Evolutionary conservation across 2,797 vertebrate species (phyloP), one percentile per base, ranked within the genome.

Genomic region (Xiphophorus birchmanni): DNA sequence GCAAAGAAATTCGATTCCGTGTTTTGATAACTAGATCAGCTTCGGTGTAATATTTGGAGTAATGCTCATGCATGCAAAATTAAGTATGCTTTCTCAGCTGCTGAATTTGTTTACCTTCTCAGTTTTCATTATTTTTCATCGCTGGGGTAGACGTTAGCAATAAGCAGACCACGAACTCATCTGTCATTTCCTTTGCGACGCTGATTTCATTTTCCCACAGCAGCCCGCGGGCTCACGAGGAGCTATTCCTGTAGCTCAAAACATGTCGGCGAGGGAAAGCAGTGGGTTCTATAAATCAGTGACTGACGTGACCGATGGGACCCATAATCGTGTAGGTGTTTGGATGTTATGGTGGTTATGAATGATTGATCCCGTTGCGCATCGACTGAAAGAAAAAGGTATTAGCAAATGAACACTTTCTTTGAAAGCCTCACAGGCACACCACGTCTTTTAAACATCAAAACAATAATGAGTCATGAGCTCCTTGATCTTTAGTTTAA

Each of bases 171-270:
- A 40, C 47, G 73, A 80, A 77, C 47, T 79, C 60, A 52, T 83
- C 45, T 58, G n/a, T 82, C 78, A 81, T 82, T 88, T 84, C 80
- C 76, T 80, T 75, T 42, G n/a, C n/a, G 71, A 45, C 32, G 1
- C 10, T 44, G n/a, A 78, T 78, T 52, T 75, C 0, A 54, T 75
- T 67, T 86, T 76, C 40, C 52, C 48, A 75, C 17, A 1, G 23
- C 0, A 1, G 6, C 77, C 48, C 54, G 1, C 0, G 26, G 58
- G 29, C 58, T 29, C 37, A 58, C 9, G 26, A 1, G 56, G 74
- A 21, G 7, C 40, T 50, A 35, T 50, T 75, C 15, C 32, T 7
- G 56, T n/a, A 79, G 21, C 71, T 80, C 37, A 32, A 48, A 52
- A 73, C 35, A 65, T 54, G n/a, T 63, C 77, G 44, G 11, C 26